Conservation (phyloP, 2,113 vertebrate species). For the Colaptes auratus region DNA sequence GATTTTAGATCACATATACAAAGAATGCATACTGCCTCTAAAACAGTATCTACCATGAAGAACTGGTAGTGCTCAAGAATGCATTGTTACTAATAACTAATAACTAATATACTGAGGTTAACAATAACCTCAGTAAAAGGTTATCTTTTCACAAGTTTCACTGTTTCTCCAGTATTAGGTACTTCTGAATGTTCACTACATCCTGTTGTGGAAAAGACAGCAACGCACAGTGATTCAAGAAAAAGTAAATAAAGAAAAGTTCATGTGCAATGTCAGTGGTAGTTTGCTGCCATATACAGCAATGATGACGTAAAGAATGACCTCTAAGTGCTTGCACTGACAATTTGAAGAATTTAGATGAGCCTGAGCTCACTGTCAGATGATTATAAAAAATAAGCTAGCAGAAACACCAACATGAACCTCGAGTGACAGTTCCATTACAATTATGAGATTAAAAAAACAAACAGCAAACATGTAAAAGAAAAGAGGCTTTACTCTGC, state of each 20-base stretch:
- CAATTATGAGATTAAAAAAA: background rate
- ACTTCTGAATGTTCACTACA: background rate
- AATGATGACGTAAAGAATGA: background rate
- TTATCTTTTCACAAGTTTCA: background rate
- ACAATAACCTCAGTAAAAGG: background rate
- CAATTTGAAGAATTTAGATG: background rate
- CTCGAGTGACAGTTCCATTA: conserved; percentile 28
- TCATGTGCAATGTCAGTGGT: background rate
- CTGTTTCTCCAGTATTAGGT: background rate
- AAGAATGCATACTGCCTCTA: background rate
- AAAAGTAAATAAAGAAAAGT: background rate
- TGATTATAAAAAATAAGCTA: conserved; percentile 29
- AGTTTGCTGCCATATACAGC: background rate
- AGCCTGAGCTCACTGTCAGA: background rate
- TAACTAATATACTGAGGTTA: no score
- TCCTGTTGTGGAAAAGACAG: background rate
- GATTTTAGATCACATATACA: background rate
- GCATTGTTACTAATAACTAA: background rate
- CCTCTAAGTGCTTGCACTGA: background rate
- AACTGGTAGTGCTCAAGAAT: background rate
- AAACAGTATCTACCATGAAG: background rate
- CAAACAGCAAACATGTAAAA: accelerated
- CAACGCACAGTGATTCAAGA: background rate
- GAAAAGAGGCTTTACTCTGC: background rate
- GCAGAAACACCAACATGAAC: background rate